These are phyloP conservation scores for Amphipyra tragopoginis DNA, from an alignment of 2,888 invertebrate genomes.

Conservation along the genomic window DNA sequence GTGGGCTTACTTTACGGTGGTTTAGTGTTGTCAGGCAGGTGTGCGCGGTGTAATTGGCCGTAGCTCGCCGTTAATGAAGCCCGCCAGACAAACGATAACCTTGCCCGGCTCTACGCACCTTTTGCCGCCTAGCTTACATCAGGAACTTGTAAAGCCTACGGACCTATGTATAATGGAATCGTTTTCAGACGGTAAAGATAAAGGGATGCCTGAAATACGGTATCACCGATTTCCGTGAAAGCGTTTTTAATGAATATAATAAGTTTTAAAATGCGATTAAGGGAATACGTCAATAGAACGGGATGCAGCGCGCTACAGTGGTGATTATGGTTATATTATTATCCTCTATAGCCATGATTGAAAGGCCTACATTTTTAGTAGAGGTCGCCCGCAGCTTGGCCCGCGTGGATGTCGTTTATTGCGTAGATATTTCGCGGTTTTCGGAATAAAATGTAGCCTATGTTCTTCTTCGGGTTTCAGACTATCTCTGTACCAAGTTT, in stretches of 20 bases:
- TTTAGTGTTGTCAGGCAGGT: conserved; percentile 12
- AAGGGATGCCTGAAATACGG: conserved; percentile 7
- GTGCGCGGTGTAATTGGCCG: conserved; percentile 23
- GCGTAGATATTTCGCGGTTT: too few relatives aligned
- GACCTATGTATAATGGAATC: background rate
- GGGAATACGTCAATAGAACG: too few relatives aligned
- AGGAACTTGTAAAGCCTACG: background rate
- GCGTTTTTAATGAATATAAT: background rate
- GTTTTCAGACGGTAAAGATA: conserved; percentile 18
- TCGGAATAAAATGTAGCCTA: too few relatives aligned
- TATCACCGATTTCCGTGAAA: background rate
- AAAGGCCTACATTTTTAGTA: too few relatives aligned
- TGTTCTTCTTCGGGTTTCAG: too few relatives aligned
- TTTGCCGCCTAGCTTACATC: conserved; percentile 3
- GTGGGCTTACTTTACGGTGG: conserved; percentile 2
- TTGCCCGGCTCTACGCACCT: conserved; percentile 13
- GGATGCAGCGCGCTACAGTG: too few relatives aligned
- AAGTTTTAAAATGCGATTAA: background rate
- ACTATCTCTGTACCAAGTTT: too few relatives aligned
- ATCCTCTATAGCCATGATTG: too few relatives aligned
- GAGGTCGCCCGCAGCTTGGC: too few relatives aligned
- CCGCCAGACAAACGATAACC: conserved; percentile 33
- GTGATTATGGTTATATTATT: too few relatives aligned
- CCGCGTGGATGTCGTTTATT: too few relatives aligned
- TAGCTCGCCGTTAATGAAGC: conserved; percentile 39